These are phyloP conservation scores for Spodoptera exigua DNA, from an alignment of 2,888 invertebrate genomes.

Conservation along the genomic window DNA sequence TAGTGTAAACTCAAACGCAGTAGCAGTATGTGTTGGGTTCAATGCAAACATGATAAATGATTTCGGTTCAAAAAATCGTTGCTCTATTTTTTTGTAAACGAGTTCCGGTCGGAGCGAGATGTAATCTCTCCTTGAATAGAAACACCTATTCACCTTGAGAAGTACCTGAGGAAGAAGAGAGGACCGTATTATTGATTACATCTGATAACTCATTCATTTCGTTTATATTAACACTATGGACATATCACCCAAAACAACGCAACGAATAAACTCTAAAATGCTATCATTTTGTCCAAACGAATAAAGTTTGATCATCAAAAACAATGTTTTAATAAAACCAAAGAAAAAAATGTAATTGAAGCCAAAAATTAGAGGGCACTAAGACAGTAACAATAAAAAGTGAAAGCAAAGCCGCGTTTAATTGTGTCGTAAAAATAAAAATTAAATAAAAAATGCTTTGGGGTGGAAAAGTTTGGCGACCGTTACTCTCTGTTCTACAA, in stretches of 20 bases:
- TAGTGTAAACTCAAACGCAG: conserved; percentile 86
- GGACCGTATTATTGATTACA: conserved; percentile 80
- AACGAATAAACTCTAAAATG: conserved; percentile 46
- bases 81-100: conserved; percentile 83
- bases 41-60: conserved; percentile 88
- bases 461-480: conserved; percentile 85
- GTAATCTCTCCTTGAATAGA: conserved; percentile 84
- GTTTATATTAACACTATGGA: conserved; percentile 45
- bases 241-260: conserved; percentile 39
- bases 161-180: conserved; percentile 89
- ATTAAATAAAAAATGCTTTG: conserved; percentile 87
- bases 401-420: conserved; percentile 88
- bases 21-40: conserved; percentile 88
- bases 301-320: conserved; percentile 79
- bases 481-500: conserved; percentile 83
- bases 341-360: conserved; percentile 84
- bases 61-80: conserved; percentile 86
- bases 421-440: conserved; percentile 89
- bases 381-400: conserved; percentile 88
- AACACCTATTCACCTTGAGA: conserved; percentile 89
- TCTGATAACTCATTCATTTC: conserved; percentile 52
- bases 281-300: conserved; percentile 50
- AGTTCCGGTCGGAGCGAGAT: conserved; percentile 85
- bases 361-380: conserved; percentile 88
- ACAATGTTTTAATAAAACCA: conserved; percentile 84